phyloP scores from a whole-genome alignment of 1,140 invertebrate genomes.

The Scaptomyza montana region DNA sequence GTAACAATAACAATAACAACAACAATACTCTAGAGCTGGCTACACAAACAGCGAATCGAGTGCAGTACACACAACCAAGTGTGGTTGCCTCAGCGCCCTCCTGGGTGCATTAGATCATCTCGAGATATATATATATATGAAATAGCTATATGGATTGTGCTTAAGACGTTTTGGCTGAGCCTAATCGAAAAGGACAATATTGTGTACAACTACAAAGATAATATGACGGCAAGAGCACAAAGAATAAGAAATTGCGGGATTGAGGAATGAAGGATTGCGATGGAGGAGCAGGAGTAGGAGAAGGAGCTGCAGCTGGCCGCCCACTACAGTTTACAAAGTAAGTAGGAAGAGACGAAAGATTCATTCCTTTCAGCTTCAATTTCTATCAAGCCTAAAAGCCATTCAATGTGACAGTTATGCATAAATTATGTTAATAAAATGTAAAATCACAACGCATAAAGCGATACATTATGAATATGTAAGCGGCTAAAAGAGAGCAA shows the following conservation, averaged over 20 bases:
- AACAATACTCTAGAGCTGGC: constrained; percentile 74
- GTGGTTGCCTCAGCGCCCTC: constrained; percentile 86
- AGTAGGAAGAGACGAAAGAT: constrained; percentile 34
- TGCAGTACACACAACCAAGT: constrained; percentile 84
- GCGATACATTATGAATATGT: constrained; percentile 76
- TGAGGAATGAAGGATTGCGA: constrained; percentile 26
- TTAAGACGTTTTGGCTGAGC: constrained; percentile 22
- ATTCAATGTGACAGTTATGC: constrained; percentile 78
- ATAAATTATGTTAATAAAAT: constrained; percentile 83
- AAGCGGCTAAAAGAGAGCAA: constrained; percentile 26
- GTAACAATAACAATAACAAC: constrained; percentile 66
- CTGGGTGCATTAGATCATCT: constrained; percentile 87
- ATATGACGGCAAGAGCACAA: constrained; percentile 9
- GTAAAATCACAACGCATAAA: constrained; percentile 66
- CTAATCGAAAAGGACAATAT: constrained; percentile 73
- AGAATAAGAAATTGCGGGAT: background rate
- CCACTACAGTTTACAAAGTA: constrained; percentile 78
- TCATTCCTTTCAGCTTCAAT: constrained; percentile 58
- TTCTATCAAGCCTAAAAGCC: constrained; percentile 67
- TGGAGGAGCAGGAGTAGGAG: constrained; percentile 2
- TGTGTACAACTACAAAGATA: constrained; percentile 52
- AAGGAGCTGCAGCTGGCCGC: constrained; percentile 57
- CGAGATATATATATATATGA: constrained; percentile 17
- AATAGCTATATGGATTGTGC: constrained; percentile 15
- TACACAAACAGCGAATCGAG: constrained; percentile 62